Evolutionary conservation across 2,113 vertebrate species (phyloP).

Genomic region (Entelurus aequoreus): DNA sequence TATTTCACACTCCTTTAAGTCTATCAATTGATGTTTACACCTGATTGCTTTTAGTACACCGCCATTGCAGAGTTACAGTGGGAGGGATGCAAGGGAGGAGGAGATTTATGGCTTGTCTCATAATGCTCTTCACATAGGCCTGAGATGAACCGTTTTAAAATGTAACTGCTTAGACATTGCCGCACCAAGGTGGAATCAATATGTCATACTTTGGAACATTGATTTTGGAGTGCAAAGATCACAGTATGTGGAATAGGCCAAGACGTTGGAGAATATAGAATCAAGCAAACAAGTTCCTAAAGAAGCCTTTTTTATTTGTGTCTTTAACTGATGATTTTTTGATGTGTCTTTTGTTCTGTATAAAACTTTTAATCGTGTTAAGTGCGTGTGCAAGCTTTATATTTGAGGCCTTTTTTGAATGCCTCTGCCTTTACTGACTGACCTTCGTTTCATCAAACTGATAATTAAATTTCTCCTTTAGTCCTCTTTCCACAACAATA

Average conservation of each 20-base stretch:
- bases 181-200: conserved; percentile 65
- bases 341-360: too few relatives aligned
- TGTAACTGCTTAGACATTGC: conserved; percentile 61
- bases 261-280: conserved; percentile 8
- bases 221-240: conserved; percentile 44
- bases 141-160: conserved; percentile 62
- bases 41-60: conserved; percentile 62
- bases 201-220: conserved; percentile 68
- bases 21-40: conserved; percentile 56
- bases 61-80: conserved; percentile 24
- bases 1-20: conserved; percentile 45
- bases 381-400: too few relatives aligned
- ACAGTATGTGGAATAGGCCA: conserved; percentile 7
- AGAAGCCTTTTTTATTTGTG: too few relatives aligned
- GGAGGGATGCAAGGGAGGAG: conserved; percentile 34
- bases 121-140: conserved; percentile 40
- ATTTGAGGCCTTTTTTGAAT: too few relatives aligned
- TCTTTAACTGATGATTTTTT: too few relatives aligned
- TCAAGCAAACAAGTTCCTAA: neutral
- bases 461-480: too few relatives aligned
- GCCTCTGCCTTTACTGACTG: too few relatives aligned
- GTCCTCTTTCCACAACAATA: too few relatives aligned
- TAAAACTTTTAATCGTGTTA: too few relatives aligned
- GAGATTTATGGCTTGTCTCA: conserved; percentile 49
- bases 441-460: too few relatives aligned